Conservation (phyloP, 2,797 vertebrate genomes). For the Falco columbarius region DNA sequence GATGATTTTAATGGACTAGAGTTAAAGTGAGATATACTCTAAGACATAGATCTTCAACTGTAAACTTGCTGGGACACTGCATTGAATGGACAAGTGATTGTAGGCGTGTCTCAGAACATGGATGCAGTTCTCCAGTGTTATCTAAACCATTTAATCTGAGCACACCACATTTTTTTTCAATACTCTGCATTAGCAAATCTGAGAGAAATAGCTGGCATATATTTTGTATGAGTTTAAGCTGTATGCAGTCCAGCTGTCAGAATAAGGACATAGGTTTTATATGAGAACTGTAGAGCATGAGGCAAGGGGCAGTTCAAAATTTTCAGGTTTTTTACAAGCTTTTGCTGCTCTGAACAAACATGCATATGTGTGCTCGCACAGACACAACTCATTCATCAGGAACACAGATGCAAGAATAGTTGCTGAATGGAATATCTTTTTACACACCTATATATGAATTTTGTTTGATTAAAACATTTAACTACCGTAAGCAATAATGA, state of each 20-base stretch:
- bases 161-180: constrained; percentile 68
- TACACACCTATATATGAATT: constrained; percentile 55
- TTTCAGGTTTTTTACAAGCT: constrained; percentile 63
- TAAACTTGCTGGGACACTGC: constrained; percentile 58
- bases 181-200: constrained; percentile 72
- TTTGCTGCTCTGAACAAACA: constrained; percentile 48
- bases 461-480: constrained; percentile 71
- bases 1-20: constrained; percentile 77
- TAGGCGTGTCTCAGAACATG: constrained; percentile 65
- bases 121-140: constrained; percentile 74
- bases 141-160: constrained; percentile 74
- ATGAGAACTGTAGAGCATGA: constrained; percentile 73
- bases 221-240: constrained; percentile 77
- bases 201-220: constrained; percentile 73
- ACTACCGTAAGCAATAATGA: constrained; percentile 84
- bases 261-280: constrained; percentile 73
- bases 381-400: constrained; percentile 22
- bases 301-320: constrained; percentile 76
- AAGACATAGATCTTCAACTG: constrained; percentile 63
- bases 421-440: constrained; percentile 46
- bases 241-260: constrained; percentile 76
- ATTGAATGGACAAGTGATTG: constrained; percentile 60
- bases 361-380: not conserved
- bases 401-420: constrained; percentile 43
- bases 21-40: constrained; percentile 65